Evolutionary conservation across 2,888 invertebrate species (phyloP).

Genomic region (Tupiocoris notatus): DNA sequence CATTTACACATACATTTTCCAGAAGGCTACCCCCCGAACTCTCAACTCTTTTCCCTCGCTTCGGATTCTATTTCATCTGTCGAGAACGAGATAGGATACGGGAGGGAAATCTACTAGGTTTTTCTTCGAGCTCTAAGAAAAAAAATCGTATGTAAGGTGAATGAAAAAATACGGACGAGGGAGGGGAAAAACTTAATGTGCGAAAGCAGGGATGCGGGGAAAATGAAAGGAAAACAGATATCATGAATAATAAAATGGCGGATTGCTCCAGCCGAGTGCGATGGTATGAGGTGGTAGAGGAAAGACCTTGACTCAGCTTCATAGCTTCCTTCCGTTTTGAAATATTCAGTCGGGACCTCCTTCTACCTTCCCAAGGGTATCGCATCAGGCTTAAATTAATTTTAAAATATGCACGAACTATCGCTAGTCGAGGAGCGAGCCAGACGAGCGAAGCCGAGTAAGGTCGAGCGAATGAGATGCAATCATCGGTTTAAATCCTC

Average conservation of each 20-base stretch:
- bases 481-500: constrained; percentile 27
- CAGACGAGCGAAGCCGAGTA: neutral
- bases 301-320: neutral
- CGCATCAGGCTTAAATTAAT: constrained; percentile 30
- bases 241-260: constrained; percentile 39
- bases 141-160: neutral
- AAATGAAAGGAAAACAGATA: constrained; percentile 42
- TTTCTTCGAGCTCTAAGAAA: neutral
- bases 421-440: neutral
- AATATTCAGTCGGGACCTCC: constrained; percentile 16
- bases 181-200: neutral
- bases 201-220: constrained; percentile 10
- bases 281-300: neutral
- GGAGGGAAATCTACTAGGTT: neutral
- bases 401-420: constrained; percentile 38
- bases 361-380: constrained; percentile 8
- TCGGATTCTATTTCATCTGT: constrained; percentile 28
- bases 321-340: constrained; percentile 15
- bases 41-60: constrained; percentile 1
- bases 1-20: constrained; percentile 40
- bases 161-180: constrained; percentile 7
- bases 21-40: neutral
- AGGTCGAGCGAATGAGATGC: constrained; percentile 31
- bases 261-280: constrained; percentile 16
- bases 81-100: neutral